Evolutionary conservation across 2,888 invertebrate genomes (phyloP).

Genomic region (Ametastegia equiseti): DNA sequence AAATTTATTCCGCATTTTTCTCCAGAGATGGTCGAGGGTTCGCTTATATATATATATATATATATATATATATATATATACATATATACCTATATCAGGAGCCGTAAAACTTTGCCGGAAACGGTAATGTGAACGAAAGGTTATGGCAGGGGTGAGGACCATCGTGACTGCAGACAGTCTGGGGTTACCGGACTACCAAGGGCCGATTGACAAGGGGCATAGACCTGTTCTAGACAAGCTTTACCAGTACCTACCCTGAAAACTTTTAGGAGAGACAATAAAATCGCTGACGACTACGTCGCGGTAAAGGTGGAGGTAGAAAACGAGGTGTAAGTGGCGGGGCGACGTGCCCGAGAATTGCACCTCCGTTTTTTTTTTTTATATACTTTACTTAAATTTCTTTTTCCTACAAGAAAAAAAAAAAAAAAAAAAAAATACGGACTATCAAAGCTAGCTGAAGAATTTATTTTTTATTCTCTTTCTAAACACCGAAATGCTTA

Average conservation of each 20-base stretch:
- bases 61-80: no score
- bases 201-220: conserved; percentile 20
- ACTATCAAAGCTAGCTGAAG: no score
- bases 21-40: not conserved
- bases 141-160: not conserved
- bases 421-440: no score
- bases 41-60: not conserved
- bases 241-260: conserved; percentile 1
- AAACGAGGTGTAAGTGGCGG: not conserved
- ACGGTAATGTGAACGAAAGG: not conserved
- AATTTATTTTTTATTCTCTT: no score
- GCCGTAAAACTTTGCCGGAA: not conserved
- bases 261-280: conserved; percentile 34
- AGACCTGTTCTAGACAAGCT: conserved; percentile 25
- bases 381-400: no score
- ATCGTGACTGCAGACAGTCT: not conserved
- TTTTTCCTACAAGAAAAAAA: no score
- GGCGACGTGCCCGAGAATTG: conserved; percentile 16
- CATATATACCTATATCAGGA: no score
- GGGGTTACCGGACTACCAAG: conserved; percentile 2
- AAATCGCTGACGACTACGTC: conserved; percentile 16
- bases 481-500: no score
- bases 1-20: not conserved
- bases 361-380: not conserved
- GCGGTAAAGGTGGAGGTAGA: not conserved